Conservation (phyloP, 2,888 invertebrate genomes). For the Eilema depressum region DNA sequence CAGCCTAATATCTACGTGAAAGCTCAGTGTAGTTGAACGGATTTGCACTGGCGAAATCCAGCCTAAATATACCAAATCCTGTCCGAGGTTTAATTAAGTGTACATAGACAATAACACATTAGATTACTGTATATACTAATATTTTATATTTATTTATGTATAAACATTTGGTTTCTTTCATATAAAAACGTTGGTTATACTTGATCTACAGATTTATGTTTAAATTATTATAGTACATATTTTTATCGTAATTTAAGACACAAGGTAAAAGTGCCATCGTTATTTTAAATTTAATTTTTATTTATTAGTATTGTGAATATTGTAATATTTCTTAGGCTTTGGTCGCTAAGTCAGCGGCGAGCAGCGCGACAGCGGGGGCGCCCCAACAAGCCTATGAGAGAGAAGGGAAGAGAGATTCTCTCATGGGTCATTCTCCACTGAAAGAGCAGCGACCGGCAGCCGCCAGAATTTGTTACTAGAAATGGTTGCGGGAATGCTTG, state of each 20-base stretch:
- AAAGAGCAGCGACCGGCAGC: too few species aligned
- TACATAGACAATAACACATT: constrained; percentile 79
- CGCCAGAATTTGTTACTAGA: too few species aligned
- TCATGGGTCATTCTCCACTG: too few species aligned
- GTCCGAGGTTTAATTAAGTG: constrained; percentile 70
- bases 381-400: too few species aligned
- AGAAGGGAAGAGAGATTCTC: too few species aligned
- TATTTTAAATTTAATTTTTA: not conserved
- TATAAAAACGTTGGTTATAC: constrained; percentile 1
- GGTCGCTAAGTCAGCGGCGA: too few species aligned
- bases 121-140: constrained; percentile 52
- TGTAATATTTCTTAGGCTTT: not conserved
- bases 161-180: constrained; percentile 23
- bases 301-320: not conserved
- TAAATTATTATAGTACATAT: constrained; percentile 24
- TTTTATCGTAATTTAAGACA: constrained; percentile 13
- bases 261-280: constrained; percentile 20
- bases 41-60: not conserved
- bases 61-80: constrained; percentile 51
- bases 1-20: not conserved
- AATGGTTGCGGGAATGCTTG: too few species aligned
- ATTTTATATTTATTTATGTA: constrained; percentile 48
- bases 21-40: not conserved
- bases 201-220: constrained; percentile 1
- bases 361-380: too few species aligned